These are phyloP conservation scores for Nephila pilipes DNA, from an alignment of 1,140 invertebrate genomes.

Conservation along the genomic window DNA sequence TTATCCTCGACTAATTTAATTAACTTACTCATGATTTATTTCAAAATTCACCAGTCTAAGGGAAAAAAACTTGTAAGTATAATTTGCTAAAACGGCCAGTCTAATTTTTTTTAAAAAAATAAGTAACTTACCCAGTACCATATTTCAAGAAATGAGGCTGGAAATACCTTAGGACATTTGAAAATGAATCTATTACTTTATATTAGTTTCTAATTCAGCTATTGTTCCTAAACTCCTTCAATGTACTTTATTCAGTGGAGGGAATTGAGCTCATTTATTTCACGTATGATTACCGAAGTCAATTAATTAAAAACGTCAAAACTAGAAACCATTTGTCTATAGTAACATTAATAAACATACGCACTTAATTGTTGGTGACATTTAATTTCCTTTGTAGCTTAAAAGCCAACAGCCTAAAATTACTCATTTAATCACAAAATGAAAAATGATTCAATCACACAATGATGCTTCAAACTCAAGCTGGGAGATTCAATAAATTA, in stretches of 20 bases:
- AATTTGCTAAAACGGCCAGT: too few species aligned
- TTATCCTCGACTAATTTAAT: too few species aligned
- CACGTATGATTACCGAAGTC: not conserved
- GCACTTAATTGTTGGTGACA: not conserved
- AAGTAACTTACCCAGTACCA: too few species aligned
- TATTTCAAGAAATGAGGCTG: too few species aligned
- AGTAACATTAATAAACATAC: not conserved
- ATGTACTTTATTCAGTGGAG: not conserved
- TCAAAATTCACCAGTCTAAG: too few species aligned
- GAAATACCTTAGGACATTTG: too few species aligned
- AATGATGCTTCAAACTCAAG: not conserved
- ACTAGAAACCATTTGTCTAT: not conserved
- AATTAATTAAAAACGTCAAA: not conserved
- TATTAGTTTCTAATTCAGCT: too few species aligned
- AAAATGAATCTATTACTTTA: too few species aligned
- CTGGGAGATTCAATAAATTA: not conserved
- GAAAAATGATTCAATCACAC: not conserved
- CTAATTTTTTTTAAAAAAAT: too few species aligned
- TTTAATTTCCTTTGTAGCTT: not conserved
- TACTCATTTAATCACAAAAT: not conserved
- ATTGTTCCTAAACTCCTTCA: not conserved
- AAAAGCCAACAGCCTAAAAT: not conserved
- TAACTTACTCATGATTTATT: too few species aligned
- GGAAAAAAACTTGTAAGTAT: too few species aligned
- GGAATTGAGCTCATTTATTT: not conserved